These are phyloP conservation scores for Margaritifera margaritifera DNA, from an alignment of 2,888 invertebrate genomes.

Conservation along the genomic window DNA sequence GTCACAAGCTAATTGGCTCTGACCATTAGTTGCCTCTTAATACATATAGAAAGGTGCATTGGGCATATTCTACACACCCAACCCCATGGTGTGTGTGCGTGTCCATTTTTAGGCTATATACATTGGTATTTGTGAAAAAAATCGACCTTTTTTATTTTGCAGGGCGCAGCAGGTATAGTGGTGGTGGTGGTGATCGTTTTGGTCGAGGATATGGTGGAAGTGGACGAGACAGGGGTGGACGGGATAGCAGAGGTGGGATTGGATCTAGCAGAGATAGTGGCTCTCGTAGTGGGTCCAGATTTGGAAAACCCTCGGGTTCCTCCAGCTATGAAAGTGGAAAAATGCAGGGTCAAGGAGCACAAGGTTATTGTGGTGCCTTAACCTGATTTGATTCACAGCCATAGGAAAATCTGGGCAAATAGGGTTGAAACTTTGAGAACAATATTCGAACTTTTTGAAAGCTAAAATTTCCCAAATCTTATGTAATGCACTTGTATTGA, in stretches of 20 bases:
- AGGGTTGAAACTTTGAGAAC: too few species aligned
- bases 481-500: too few species aligned
- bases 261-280: conserved; percentile 23
- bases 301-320: conserved; percentile 13
- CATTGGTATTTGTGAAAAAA: conserved; percentile 5
- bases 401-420: conserved; percentile 1
- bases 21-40: too few species aligned
- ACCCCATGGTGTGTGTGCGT: too few species aligned
- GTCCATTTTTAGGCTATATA: conserved; percentile 22
- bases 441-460: too few species aligned
- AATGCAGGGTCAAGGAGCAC: conserved; percentile 11
- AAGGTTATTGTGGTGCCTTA: background rate
- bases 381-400: background rate
- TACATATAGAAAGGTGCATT: too few species aligned
- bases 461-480: too few species aligned
- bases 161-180: conserved; percentile 21
- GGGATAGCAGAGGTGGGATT: conserved; percentile 22
- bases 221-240: conserved; percentile 35
- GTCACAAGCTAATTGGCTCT: too few species aligned
- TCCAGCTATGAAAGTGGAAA: conserved; percentile 18
- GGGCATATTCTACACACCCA: too few species aligned
- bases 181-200: conserved; percentile 23
- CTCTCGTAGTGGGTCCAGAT: conserved; percentile 23
- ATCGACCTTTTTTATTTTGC: background rate
- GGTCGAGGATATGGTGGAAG: conserved; percentile 23